A percentile compares a stretch with the other conserved stretches of the same genome.
phyloP scores from a whole-genome alignment of 2,888 invertebrate species.

The Amphipoea oculea region DNA sequence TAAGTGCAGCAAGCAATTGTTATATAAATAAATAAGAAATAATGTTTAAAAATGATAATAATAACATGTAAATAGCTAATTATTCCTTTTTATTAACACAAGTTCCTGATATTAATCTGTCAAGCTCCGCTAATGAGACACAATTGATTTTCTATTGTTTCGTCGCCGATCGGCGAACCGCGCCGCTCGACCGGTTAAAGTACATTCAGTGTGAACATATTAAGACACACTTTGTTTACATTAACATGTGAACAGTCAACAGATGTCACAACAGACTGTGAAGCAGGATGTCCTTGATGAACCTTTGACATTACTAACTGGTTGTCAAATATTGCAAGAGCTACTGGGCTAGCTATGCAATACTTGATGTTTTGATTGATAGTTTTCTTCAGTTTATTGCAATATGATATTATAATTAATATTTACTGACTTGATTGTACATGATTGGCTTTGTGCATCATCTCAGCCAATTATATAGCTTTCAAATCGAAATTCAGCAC shows the following conservation, averaged over 20 bases:
- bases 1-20: too few relatives aligned
- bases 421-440: neutral
- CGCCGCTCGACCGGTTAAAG: neutral
- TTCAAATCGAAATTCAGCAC: neutral
- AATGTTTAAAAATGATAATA: neutral
- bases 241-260: conserved; percentile 32
- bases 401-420: neutral
- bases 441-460: neutral
- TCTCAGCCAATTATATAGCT: neutral
- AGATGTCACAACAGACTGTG: conserved; percentile 60
- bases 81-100: neutral
- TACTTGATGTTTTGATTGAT: conserved; percentile 34
- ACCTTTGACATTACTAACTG: conserved; percentile 60
- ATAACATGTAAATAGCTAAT: neutral
- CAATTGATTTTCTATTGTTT: too few relatives aligned
- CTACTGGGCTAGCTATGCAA: conserved; percentile 29
- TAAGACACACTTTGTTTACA: conserved; percentile 33
- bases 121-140: too few relatives aligned
- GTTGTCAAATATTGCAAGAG: conserved; percentile 70
- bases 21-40: neutral
- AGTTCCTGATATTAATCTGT: neutral
- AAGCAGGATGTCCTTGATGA: conserved; percentile 66
- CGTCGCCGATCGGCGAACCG: too few relatives aligned
- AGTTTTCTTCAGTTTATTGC: conserved; percentile 33
- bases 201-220: conserved; percentile 14